Evolutionary conservation across 2,888 invertebrate species (phyloP).

Genomic region (Morpho deidamia): DNA sequence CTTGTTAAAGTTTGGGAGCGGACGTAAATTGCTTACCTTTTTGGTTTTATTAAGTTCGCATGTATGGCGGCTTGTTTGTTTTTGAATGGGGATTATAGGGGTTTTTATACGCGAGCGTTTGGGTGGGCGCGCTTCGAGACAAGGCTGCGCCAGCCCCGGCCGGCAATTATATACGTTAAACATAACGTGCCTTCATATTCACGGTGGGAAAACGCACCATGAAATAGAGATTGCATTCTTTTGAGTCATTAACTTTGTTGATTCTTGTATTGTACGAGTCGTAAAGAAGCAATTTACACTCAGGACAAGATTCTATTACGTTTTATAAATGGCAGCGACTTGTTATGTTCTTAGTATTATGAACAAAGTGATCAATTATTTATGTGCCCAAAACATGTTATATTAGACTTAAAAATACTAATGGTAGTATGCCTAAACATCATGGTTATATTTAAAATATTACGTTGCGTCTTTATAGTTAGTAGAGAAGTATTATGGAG

Average conservation of each 20-base stretch:
- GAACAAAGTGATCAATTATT: no score
- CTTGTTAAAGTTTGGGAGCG: slow-evolving; percentile 74
- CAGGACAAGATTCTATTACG: background rate
- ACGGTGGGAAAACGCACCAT: slow-evolving; percentile 59
- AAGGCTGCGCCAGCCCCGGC: slow-evolving; percentile 58
- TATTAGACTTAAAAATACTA: no score
- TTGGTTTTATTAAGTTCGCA: slow-evolving; percentile 72
- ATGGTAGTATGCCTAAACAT: no score
- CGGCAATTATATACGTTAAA: slow-evolving; percentile 57
- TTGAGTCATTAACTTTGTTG: slow-evolving; percentile 40
- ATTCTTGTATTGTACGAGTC: slow-evolving; percentile 20
- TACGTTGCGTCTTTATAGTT: no score
- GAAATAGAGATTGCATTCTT: slow-evolving; percentile 55
- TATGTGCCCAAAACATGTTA: no score
- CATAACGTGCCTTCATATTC: slow-evolving; percentile 34
- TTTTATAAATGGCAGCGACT: background rate
- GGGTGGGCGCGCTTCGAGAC: slow-evolving; percentile 72
- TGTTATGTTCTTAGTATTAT: no score
- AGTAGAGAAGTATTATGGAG: no score
- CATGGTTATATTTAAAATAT: no score
- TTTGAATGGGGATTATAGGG: slow-evolving; percentile 56
- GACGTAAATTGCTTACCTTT: slow-evolving; percentile 67
- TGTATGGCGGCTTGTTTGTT: slow-evolving; percentile 69
- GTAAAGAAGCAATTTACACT: slow-evolving; percentile 4
- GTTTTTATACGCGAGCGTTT: slow-evolving; percentile 59